These are phyloP conservation scores for Andrena bucephala DNA, from an alignment of 2,888 invertebrate species.

Conservation along the genomic window DNA sequence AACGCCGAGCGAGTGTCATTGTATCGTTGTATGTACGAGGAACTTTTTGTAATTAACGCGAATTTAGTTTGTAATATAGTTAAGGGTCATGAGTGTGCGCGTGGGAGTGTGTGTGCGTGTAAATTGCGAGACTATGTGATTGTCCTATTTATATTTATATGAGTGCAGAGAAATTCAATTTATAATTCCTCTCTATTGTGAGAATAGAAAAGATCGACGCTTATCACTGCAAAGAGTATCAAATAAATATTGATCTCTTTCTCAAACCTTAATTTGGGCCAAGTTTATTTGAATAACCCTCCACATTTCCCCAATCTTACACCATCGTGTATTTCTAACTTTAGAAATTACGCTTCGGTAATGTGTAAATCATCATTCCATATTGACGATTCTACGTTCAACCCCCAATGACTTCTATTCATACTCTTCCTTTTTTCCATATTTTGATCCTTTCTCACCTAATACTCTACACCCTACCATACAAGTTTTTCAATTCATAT, in stretches of 20 bases:
- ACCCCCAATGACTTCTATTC: background rate
- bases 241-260: slow-evolving; percentile 85
- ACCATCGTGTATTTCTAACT: background rate
- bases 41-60: slow-evolving; percentile 65
- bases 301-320: background rate
- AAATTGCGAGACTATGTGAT: slow-evolving; percentile 50
- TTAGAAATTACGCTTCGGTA: too few species aligned
- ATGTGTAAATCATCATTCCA: too few species aligned
- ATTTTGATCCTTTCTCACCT: too few species aligned
- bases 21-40: slow-evolving; percentile 61
- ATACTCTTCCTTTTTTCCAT: too few species aligned
- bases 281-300: slow-evolving; percentile 56
- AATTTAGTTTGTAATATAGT: slow-evolving; percentile 67
- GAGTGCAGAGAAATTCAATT: slow-evolving; percentile 75
- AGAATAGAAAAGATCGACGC: slow-evolving; percentile 82
- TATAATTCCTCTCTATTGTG: slow-evolving; percentile 82
- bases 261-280: slow-evolving; percentile 70
- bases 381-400: background rate
- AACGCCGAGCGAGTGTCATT: slow-evolving; percentile 69
- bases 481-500: background rate
- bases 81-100: slow-evolving; percentile 40
- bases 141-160: slow-evolving; percentile 74
- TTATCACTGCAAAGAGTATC: slow-evolving; percentile 83
- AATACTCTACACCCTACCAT: too few species aligned
- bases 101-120: slow-evolving; percentile 41